These are phyloP conservation scores for Plecotus auritus DNA, from an alignment of 2,113 vertebrate genomes.

Conservation along the genomic window DNA sequence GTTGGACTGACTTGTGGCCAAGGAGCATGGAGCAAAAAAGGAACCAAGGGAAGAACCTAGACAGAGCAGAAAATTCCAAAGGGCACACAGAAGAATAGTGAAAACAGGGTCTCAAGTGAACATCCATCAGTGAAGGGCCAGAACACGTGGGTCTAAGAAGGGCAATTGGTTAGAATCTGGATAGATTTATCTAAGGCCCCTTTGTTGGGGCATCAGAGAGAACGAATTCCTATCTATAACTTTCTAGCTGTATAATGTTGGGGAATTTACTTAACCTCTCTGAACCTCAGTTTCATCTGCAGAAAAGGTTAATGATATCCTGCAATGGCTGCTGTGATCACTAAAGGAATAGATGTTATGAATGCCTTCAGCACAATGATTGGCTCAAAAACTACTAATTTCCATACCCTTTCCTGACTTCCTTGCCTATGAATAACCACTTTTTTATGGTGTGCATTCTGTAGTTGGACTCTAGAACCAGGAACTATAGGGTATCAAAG, in stretches of 20 bases:
- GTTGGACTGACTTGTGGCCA: background rate
- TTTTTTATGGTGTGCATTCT: background rate
- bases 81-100: background rate
- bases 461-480: background rate
- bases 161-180: background rate
- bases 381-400: background rate
- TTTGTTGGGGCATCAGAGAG: background rate
- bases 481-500: background rate
- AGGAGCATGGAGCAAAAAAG: background rate
- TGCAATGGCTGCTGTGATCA: background rate
- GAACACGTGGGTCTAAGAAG: background rate
- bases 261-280: background rate
- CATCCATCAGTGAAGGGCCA: background rate
- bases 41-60: background rate
- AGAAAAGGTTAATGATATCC: background rate
- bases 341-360: background rate
- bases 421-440: background rate
- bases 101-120: background rate
- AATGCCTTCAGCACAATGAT: background rate
- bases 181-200: background rate
- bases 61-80: background rate
- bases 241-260: background rate
- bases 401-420: background rate
- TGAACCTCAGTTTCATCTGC: background rate
- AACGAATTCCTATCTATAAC: background rate